Evolutionary conservation across 2,888 invertebrate genomes (phyloP).

Genomic region (Dolichopus griseipennis): DNA sequence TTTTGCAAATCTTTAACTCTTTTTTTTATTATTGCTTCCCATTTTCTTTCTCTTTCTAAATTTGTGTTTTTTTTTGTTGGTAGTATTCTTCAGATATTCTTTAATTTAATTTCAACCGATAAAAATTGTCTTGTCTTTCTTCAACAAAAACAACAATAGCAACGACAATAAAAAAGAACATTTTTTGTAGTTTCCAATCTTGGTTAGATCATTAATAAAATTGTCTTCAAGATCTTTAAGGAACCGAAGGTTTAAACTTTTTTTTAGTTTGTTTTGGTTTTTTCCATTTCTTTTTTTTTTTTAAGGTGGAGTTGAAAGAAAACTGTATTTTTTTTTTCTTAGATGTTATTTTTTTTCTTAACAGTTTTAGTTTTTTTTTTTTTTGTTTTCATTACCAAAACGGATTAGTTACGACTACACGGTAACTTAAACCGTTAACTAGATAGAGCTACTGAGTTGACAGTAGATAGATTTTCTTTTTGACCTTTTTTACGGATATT

Average conservation of each 20-base stretch:
- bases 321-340: too few species aligned
- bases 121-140: background rate
- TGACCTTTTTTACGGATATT: background rate
- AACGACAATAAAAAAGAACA: background rate
- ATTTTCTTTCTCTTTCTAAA: background rate
- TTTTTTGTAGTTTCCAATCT: background rate
- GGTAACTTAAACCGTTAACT: background rate
- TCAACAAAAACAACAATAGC: background rate
- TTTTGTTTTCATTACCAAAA: background rate
- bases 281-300: too few species aligned
- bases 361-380: background rate
- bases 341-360: too few species aligned
- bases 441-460: conserved; percentile 3
- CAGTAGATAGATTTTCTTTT: background rate
- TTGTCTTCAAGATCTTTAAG: background rate
- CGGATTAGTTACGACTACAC: conserved; percentile 1
- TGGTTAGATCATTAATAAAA: conserved; percentile 1
- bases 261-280: background rate
- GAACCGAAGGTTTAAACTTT: background rate
- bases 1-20: too few species aligned
- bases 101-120: background rate
- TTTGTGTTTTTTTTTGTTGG: background rate
- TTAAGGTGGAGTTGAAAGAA: background rate
- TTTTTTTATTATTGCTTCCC: too few species aligned
- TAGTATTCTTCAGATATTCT: background rate